Evolutionary conservation across 2,797 vertebrate species (phyloP), one percentile per base, ranked within the genome.

Genomic region (Capromys pilorides): DNA sequence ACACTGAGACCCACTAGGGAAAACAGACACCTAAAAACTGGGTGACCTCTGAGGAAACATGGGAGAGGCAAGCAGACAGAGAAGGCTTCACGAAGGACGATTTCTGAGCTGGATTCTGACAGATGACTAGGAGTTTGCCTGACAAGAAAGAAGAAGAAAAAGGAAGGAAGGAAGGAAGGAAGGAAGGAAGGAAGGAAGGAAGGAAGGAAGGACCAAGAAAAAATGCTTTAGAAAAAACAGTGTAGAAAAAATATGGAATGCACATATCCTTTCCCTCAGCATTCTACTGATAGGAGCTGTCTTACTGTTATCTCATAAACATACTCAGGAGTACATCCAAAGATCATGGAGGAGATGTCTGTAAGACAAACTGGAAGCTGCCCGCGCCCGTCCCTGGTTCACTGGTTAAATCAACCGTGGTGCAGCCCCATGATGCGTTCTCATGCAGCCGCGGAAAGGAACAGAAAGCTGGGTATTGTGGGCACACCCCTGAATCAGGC

Each of bases 61-160:
- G 87, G 45, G 64, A 62, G 54, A 89, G 21, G 49, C 90, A 41
- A 67, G 82, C 84, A 69, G 88, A 83, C 84, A 69, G 88, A 83
- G 41, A 88, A 71, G n/a, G 4, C 59, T 87, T 91, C 90, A 57
- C 7, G 33, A 91, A 19, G 81, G 11, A 36, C 6, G 49, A 85
- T 67, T 88, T 79, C 67, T 84, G 66, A 92, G 51, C 36, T 92
- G 69, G 59, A 83, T 86, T 93, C 59, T 88, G 26, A 93, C 14
- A 39, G 59, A 57, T 81, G 57, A 81, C 26, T 75, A 51, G 31
- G 66, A 88, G n/a, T 93, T 93, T 88, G 16, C 45, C 66, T 82
- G 14, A n/a, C 24, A n/a, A 18, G 51, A 64, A 18, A 88, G 69
- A 89, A 69, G 31, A 22, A 24, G 67, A 5, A 49, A 67, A 22